Conservation (phyloP, 37 sponge, comb jelly and placozoan genomes). For the Lycopodina hypogea region DNA sequence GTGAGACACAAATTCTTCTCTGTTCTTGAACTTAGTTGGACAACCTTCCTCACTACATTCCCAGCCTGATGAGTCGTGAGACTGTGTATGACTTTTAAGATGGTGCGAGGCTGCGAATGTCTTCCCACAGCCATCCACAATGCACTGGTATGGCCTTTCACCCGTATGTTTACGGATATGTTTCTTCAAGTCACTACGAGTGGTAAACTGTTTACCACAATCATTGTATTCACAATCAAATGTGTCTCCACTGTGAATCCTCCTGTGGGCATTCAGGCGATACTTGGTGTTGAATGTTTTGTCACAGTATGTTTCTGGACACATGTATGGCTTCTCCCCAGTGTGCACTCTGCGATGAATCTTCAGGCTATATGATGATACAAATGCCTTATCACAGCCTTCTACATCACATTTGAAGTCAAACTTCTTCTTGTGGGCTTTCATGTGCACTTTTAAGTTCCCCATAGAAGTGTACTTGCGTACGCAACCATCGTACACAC, state of each 20-base stretch:
- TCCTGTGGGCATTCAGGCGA: conserved; percentile 75
- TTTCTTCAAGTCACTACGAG: conserved; percentile 80
- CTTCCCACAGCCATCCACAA: conserved; percentile 60
- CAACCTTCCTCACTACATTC: conserved; percentile 19
- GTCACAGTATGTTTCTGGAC: conserved; percentile 66
- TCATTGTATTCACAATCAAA: conserved; percentile 65
- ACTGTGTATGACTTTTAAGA: conserved; percentile 48
- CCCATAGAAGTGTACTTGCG: conserved; percentile 65
- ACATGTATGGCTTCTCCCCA: conserved; percentile 78
- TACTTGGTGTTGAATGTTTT: conserved; percentile 78
- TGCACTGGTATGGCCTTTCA: conserved; percentile 72
- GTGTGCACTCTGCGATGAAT: conserved; percentile 78
- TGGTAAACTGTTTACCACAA: conserved; percentile 81
- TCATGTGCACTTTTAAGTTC: conserved; percentile 78
- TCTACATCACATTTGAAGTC: conserved; percentile 65
- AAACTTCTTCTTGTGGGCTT: conserved; percentile 70
- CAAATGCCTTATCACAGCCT: conserved; percentile 81
- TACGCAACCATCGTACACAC: conserved; percentile 74
- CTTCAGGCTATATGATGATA: conserved; percentile 80
- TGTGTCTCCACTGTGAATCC: conserved; percentile 82
- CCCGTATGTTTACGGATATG: conserved; percentile 81
- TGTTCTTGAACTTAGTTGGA: neutral
- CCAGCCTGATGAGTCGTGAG: conserved; percentile 21
- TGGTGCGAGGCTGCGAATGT: conserved; percentile 74
- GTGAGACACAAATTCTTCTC: conserved; percentile 16